Conservation (phyloP, 2,797 vertebrate species). For the Anas capensis region DNA sequence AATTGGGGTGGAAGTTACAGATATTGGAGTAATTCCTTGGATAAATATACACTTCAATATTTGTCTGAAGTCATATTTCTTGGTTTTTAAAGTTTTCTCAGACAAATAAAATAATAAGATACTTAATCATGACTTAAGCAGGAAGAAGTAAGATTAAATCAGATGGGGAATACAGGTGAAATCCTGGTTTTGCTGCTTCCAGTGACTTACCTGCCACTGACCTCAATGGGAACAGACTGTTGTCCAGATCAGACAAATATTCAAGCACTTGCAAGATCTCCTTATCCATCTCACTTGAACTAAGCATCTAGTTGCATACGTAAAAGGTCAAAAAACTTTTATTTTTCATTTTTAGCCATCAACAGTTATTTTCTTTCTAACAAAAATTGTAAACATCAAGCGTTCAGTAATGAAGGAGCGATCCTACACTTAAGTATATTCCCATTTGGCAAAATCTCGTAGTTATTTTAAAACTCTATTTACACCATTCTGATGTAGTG, state of each 20-base stretch:
- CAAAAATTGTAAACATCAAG: background rate
- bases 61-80: background rate
- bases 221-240: rapidly evolving
- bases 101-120: background rate
- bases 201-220: background rate
- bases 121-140: background rate
- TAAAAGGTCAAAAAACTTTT: background rate
- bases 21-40: background rate
- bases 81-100: background rate
- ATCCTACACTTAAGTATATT: background rate
- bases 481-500: background rate
- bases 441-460: background rate
- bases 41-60: background rate
- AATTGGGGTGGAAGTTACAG: background rate
- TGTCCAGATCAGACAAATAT: background rate
- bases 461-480: background rate
- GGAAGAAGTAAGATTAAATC: background rate
- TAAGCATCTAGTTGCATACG: background rate
- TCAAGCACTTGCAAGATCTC: background rate
- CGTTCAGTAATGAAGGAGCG: background rate
- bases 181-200: background rate
- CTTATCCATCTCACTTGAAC: background rate
- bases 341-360: background rate
- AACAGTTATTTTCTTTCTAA: background rate
- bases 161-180: background rate